These are phyloP conservation scores for Phenacoccus solenopsis DNA, from an alignment of 1,140 invertebrate species.

Conservation along the genomic window DNA sequence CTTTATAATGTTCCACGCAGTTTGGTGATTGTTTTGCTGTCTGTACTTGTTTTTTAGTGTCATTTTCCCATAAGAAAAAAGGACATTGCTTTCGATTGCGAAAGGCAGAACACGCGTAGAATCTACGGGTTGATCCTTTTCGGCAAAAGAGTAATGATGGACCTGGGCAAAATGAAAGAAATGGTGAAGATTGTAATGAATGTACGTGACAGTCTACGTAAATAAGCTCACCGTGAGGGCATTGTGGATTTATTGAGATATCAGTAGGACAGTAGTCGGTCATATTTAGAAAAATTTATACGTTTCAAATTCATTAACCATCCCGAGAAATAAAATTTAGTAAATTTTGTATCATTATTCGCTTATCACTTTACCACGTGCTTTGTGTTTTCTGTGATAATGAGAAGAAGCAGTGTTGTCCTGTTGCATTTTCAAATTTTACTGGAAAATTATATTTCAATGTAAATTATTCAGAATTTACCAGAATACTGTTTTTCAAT, in stretches of 20 bases:
- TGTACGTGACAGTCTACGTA: not conserved
- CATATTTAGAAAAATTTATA: not conserved
- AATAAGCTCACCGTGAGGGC: not conserved
- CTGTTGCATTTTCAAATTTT: too few relatives aligned
- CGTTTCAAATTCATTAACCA: not conserved
- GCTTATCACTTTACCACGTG: too few relatives aligned
- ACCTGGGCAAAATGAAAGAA: slow-evolving; percentile 12
- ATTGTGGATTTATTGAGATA: not conserved
- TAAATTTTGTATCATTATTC: too few relatives aligned
- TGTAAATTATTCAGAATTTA: too few relatives aligned
- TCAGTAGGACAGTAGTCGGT: not conserved
- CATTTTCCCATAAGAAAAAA: slow-evolving; percentile 46
- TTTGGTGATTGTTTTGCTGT: slow-evolving; percentile 16
- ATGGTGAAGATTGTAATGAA: not conserved
- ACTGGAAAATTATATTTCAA: too few relatives aligned
- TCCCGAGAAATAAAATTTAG: too few relatives aligned
- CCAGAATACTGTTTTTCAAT: too few relatives aligned
- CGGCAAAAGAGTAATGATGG: slow-evolving; percentile 21
- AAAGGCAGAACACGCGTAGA: slow-evolving; percentile 66
- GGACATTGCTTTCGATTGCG: slow-evolving; percentile 58
- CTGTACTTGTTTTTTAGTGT: not conserved
- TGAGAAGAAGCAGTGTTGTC: too few relatives aligned
- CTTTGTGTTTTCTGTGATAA: too few relatives aligned
- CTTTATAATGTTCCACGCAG: slow-evolving; percentile 18
- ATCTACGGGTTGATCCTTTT: slow-evolving; percentile 32